A percentile compares a stretch with the other conserved stretches of the same genome.
Conservation (phyloP, 2,797 vertebrate genomes). For the Stomatorhinus walkeri region DNA sequence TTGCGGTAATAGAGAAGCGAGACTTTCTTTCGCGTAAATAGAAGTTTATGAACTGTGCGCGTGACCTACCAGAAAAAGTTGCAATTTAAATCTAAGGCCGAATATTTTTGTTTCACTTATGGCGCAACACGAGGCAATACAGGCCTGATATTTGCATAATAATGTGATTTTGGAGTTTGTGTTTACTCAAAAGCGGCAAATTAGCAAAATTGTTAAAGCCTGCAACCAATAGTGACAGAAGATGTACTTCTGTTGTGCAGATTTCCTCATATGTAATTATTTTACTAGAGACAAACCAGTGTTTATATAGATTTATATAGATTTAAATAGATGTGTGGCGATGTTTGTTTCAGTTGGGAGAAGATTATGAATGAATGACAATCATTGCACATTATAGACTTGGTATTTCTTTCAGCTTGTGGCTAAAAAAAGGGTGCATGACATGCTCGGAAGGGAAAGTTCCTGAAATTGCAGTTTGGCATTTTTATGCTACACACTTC, state of each 20-base stretch:
- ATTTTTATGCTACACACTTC: neutral
- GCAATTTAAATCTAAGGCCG: neutral
- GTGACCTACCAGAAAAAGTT: neutral
- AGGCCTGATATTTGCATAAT: neutral
- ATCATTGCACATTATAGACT: neutral
- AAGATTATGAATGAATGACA: neutral
- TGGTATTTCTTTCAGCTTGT: neutral
- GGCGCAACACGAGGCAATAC: neutral
- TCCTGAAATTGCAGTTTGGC: neutral
- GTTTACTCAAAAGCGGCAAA: neutral
- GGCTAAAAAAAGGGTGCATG: neutral
- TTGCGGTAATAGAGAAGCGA: neutral
- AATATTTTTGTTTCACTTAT: neutral
- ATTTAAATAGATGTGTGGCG: neutral
- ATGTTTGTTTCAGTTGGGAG: neutral
- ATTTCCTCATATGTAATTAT: neutral
- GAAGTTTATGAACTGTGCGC: neutral
- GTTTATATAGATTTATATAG: neutral
- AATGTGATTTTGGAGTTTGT: neutral
- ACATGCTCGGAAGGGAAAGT: neutral
- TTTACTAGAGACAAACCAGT: neutral
- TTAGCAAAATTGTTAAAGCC: neutral
- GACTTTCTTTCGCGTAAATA: neutral
- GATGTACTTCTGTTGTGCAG: neutral
- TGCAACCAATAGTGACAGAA: neutral